Conservation (phyloP, 2,797 vertebrate species). For the Brachyalestes nurse region DNA sequence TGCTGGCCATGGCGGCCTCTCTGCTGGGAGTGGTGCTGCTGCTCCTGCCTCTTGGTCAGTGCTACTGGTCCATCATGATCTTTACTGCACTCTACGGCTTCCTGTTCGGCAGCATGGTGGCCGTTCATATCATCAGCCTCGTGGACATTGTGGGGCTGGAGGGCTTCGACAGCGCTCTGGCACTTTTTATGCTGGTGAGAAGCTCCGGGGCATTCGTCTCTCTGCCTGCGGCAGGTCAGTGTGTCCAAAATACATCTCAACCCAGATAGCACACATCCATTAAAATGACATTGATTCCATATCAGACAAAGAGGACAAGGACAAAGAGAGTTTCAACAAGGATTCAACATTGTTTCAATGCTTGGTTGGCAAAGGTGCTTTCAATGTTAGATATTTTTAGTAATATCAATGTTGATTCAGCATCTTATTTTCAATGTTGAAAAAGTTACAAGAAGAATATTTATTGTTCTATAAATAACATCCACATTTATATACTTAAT, state of each 20-base stretch:
- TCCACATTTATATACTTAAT: no score
- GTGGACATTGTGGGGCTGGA: conserved; percentile 74
- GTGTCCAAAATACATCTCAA: not conserved
- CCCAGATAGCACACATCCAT: no score
- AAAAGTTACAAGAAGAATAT: no score
- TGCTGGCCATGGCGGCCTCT: conserved; percentile 65
- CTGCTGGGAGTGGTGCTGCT: conserved; percentile 64
- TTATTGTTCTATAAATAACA: no score
- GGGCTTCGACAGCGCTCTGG: conserved; percentile 71
- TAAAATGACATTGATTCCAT: no score
- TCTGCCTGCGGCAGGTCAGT: conserved; percentile 73
- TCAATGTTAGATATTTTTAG: no score
- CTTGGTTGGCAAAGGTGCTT: no score
- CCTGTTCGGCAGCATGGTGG: conserved; percentile 73
- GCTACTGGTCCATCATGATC: conserved; percentile 61
- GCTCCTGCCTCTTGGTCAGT: conserved; percentile 68
- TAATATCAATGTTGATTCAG: no score
- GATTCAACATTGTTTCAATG: no score
- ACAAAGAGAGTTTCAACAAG: no score
- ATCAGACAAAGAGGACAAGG: no score
- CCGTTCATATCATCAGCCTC: conserved; percentile 71
- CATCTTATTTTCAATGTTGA: no score
- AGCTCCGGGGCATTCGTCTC: conserved; percentile 70
- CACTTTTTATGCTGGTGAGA: conserved; percentile 76
- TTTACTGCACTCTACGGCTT: conserved; percentile 67